These are phyloP conservation scores for Tapirus terrestris DNA, from an alignment of 2,113 vertebrate genomes.

Conservation along the genomic window DNA sequence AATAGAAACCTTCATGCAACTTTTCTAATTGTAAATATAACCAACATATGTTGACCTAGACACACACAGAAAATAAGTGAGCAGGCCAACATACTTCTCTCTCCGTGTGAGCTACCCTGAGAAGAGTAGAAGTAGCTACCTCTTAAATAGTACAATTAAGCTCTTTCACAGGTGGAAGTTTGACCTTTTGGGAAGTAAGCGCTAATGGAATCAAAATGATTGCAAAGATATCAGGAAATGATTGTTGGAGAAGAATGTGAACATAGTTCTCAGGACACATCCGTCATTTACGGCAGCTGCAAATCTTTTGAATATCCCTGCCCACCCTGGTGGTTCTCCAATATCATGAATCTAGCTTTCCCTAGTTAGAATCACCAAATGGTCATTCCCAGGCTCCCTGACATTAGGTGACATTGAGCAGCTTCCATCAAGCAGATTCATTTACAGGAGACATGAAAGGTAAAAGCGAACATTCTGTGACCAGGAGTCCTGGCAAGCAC, in stretches of 20 bases:
- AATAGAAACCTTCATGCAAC: constrained; percentile 18
- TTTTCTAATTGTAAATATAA: constrained; percentile 39
- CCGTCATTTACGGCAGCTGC: not conserved
- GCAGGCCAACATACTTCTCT: not conserved
- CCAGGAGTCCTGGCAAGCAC: not conserved
- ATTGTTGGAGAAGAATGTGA: not conserved
- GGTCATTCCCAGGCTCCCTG: not conserved
- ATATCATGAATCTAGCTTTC: not conserved
- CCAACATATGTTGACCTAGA: not conserved
- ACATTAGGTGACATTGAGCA: not conserved
- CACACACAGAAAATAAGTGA: not conserved
- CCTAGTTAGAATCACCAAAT: not conserved
- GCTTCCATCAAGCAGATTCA: not conserved
- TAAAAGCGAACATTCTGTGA: not conserved
- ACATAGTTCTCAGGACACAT: not conserved
- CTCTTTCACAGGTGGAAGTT: not conserved
- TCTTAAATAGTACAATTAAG: not conserved
- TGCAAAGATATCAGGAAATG: not conserved
- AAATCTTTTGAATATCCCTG: not conserved
- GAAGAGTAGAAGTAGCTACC: not conserved
- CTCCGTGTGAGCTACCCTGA: not conserved
- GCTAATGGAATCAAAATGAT: not conserved
- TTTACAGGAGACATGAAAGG: not conserved
- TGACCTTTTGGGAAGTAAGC: not conserved
- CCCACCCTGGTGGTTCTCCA: not conserved